Conservation (phyloP, 1,140 invertebrate species). For the Musca vetustissima region DNA sequence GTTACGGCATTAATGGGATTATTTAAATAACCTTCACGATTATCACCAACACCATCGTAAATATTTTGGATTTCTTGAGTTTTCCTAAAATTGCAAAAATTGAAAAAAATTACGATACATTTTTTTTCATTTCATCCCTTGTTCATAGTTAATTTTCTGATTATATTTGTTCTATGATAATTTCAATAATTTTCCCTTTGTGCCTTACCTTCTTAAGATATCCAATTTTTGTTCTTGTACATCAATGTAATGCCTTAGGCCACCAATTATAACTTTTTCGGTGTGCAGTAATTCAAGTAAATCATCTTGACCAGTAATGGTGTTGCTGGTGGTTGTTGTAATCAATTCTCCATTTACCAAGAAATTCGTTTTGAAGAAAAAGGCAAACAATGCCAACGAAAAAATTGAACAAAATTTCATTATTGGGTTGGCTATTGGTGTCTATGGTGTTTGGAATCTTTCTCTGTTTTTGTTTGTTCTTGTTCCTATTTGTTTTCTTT, state of each 20-base stretch:
- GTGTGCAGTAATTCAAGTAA: conserved; percentile 24
- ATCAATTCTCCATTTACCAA: background rate
- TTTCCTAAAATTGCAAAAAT: conserved; percentile 39
- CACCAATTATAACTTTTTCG: conserved; percentile 19
- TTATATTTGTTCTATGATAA: no score
- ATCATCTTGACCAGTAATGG: conserved; percentile 20
- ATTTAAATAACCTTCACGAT: conserved; percentile 79
- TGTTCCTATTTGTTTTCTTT: background rate
- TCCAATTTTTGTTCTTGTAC: conserved; percentile 12
- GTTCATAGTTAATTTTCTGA: no score
- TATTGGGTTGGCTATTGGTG: no score
- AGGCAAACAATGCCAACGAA: no score
- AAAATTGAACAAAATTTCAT: no score
- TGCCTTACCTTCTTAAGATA: conserved; percentile 23
- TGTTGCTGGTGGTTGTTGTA: background rate
- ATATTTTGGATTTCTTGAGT: conserved; percentile 67
- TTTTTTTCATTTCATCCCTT: no score
- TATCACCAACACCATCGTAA: conserved; percentile 72
- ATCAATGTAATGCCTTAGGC: conserved; percentile 17
- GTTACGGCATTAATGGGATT: conserved; percentile 97
- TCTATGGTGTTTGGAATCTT: no score
- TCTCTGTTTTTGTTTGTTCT: no score
- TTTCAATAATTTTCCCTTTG: background rate
- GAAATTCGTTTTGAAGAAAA: background rate
- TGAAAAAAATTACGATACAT: no score